Base-by-base conservation (phyloP, 2,797 vertebrate species). In the Tiaroga cobitis region DNA sequence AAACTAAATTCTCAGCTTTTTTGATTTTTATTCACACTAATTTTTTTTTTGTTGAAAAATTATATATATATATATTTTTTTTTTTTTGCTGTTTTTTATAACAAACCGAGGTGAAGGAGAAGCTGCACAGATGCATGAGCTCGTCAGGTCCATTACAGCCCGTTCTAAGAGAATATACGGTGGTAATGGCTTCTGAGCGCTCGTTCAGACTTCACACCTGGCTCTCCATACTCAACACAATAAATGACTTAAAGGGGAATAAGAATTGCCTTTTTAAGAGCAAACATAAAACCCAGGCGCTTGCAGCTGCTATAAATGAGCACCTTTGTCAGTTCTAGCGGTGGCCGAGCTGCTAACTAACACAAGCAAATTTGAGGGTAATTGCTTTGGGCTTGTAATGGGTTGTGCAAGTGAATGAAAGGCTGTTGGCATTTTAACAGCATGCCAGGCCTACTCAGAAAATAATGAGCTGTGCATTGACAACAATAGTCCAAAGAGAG, bases 341-440 rank as follows among this genome's bases (percentile, higher is more conserved):
- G 59, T 61, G 77, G 34, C 43, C 84, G 83, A 16, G 65, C 82
- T 87, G 68, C 84, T 90, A 88, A 85, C 89, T 88, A 88, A 86
- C 85, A 80, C 59, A 72, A 77, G 79, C 82, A 87, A 85, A 88
- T 84, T 75, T 86, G 79, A 90, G 77, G 77, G 68, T 89, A 91
- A 91, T 91, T 90, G 89, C 86, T 85, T 84, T 78, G 77, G 84
- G 87, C 88, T 89, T 88, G 87, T 88, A 87, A 85, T 88, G 73
- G 43, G 41, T 78, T 87, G 46, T 51, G 37, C 81, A 56, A 49
- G 82, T 76, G 70, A 83, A 69, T 89, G 87, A 90, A 87, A 87
- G 78, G 85, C 81, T 85, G 85, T 80, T 89, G 86, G 81, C 87
- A 88, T 90, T 92, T 90, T 86, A 91, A 89, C 78, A 87, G 83